Evolutionary conservation across 2,797 vertebrate species (phyloP).

Genomic region (Malurus leucopterus): DNA sequence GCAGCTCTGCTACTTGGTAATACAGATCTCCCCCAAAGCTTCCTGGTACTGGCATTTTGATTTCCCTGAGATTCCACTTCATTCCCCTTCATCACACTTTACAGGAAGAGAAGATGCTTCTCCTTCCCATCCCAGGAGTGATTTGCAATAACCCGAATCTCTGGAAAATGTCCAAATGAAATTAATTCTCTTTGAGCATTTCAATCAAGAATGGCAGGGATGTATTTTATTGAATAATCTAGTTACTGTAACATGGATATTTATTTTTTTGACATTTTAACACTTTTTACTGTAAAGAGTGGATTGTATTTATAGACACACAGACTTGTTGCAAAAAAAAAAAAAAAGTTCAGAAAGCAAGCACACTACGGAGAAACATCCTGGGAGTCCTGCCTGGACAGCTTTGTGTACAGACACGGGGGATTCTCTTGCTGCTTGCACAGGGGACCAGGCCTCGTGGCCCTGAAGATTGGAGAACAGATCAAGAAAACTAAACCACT

Average conservation of each 20-base stretch:
- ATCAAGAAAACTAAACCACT: conserved; percentile 47
- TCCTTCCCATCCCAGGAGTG: conserved; percentile 74
- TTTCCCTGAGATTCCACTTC: conserved; percentile 55
- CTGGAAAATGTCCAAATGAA: conserved; percentile 76
- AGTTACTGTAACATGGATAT: conserved; percentile 92
- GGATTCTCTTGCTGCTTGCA: conserved; percentile 69
- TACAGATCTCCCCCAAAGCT: conserved; percentile 43
- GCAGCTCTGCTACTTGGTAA: conserved; percentile 94
- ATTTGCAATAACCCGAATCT: conserved; percentile 89
- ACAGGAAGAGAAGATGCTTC: conserved; percentile 64
- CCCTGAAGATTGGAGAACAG: conserved; percentile 55
- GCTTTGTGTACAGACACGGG: conserved; percentile 11
- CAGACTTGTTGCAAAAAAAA: conserved; percentile 71
- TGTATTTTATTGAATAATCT: conserved; percentile 91
- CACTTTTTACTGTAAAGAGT: conserved; percentile 83
- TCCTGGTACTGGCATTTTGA: conserved; percentile 66
- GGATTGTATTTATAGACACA: conserved; percentile 74
- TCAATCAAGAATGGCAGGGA: conserved; percentile 95
- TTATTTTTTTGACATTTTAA: conserved; percentile 94
- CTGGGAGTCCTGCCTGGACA: conserved; percentile 56
- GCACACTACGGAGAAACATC: conserved; percentile 55
- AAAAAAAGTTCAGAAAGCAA: conserved; percentile 43
- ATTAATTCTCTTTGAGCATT: conserved; percentile 79
- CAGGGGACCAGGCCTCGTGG: conserved; percentile 68
- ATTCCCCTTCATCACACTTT: conserved; percentile 54